phyloP scores from a whole-genome alignment of 1,140 invertebrate genomes.

The Myzus persicae region DNA sequence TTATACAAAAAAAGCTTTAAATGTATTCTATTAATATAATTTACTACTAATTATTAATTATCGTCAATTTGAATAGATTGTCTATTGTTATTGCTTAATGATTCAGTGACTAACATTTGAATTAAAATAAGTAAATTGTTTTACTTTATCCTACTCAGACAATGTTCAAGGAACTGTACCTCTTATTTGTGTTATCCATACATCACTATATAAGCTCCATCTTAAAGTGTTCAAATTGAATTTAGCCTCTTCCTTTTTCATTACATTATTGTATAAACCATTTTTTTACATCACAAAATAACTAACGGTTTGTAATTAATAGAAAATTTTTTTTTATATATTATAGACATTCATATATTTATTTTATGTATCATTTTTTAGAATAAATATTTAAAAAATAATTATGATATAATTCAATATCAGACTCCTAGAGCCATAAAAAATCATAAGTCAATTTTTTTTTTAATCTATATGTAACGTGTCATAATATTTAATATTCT shows the following conservation, averaged over 20 bases:
- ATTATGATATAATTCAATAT: not conserved
- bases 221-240: not conserved
- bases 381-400: not conserved
- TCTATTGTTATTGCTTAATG: not conserved
- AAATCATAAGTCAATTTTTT: not conserved
- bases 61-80: not conserved
- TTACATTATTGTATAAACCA: not conserved
- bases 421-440: not conserved
- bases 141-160: not conserved
- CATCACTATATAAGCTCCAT: not conserved
- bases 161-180: not conserved
- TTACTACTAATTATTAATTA: not conserved
- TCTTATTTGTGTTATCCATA: not conserved
- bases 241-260: not conserved
- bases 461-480: not conserved
- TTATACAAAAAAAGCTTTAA: not conserved
- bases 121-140: not conserved
- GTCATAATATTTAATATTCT: conserved; percentile 32
- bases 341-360: not conserved
- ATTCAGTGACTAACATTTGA: not conserved
- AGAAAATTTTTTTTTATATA: not conserved
- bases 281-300: conserved; percentile 8
- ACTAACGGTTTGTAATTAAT: not conserved
- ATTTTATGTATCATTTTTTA: not conserved
- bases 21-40: not conserved